Percentiles rank a stretch among this genome's conserved stretches.
phyloP scores from a whole-genome alignment of 1,140 invertebrate species.

The Brachionus calyciflorus region DNA sequence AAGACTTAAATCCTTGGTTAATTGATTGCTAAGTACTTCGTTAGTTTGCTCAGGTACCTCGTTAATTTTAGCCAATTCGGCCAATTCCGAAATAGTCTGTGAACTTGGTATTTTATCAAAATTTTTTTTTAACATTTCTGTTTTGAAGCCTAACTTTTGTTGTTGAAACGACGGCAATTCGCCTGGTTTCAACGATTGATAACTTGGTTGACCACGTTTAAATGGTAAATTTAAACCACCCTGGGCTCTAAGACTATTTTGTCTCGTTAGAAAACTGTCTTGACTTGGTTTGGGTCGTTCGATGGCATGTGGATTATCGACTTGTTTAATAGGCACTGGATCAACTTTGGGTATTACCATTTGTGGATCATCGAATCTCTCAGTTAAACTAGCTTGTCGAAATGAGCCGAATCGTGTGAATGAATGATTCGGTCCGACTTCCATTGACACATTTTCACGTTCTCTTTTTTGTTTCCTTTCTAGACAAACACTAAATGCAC shows the following conservation, averaged over 20 bases:
- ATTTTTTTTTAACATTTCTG: no score
- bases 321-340: not conserved
- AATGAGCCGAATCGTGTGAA: conserved; percentile 90
- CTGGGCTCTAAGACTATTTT: not conserved
- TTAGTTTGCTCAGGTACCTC: not conserved
- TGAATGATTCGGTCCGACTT: conserved; percentile 87
- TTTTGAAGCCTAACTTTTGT: not conserved
- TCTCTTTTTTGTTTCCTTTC: conserved; percentile 95
- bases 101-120: not conserved
- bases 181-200: not conserved
- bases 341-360: conserved; percentile 48
- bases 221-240: not conserved
- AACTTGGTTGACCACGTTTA: not conserved
- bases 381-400: conserved; percentile 73
- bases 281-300: conserved; percentile 13
- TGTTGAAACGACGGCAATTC: conserved; percentile 33
- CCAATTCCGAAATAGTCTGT: not conserved
- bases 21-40: not conserved
- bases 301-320: conserved; percentile 19
- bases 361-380: conserved; percentile 69
- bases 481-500: conserved; percentile 95
- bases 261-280: not conserved
- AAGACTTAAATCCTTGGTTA: not conserved
- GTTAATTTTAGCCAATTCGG: not conserved
- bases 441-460: conserved; percentile 75